Evolutionary conservation across 2,797 vertebrate species (phyloP).

Genomic region (Chelon auratus): DNA sequence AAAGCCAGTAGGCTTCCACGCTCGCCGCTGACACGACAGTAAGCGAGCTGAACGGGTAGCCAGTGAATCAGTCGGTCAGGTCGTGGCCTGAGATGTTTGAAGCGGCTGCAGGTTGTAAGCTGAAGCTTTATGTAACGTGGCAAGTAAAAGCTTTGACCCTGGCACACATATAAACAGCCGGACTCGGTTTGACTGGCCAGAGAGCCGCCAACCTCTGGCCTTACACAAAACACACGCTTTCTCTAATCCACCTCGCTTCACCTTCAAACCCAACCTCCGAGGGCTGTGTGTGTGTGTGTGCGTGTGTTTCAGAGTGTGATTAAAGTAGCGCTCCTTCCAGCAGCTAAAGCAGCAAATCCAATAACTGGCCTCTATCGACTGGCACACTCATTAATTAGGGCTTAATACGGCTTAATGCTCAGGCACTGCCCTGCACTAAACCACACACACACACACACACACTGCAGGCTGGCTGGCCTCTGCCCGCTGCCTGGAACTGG

Average conservation of each 20-base stretch:
- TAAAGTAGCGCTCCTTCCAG: conserved; percentile 84
- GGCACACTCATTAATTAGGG: conserved; percentile 95
- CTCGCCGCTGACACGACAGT: conserved; percentile 8
- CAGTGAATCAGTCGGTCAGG: conserved; percentile 50
- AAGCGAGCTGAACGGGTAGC: conserved; percentile 28
- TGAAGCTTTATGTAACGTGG: conserved; percentile 60
- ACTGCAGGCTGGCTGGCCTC: conserved; percentile 48
- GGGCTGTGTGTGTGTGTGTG: conserved; percentile 56
- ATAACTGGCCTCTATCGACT: conserved; percentile 89
- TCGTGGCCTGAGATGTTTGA: conserved; percentile 57
- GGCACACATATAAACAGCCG: conserved; percentile 42
- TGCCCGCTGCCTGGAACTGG: conserved; percentile 50
- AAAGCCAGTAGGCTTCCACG: conserved; percentile 22
- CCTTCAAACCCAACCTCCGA: conserved; percentile 44
- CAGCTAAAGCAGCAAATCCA: conserved; percentile 91
- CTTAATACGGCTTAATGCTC: conserved; percentile 95
- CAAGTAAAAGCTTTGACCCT: conserved; percentile 58
- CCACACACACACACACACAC: conserved; percentile 42
- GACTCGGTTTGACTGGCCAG: conserved; percentile 35
- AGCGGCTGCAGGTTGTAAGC: conserved; percentile 61
- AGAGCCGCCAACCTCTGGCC: conserved; percentile 67
- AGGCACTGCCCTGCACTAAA: conserved; percentile 74
- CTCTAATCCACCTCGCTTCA: conserved; percentile 67
- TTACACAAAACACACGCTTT: conserved; percentile 31
- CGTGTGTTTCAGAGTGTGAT: conserved; percentile 72